A percentile compares a stretch with the other conserved stretches of the same genome.
Conservation (phyloP, 2,113 vertebrate genomes). For the Scytalopus superciliaris region DNA sequence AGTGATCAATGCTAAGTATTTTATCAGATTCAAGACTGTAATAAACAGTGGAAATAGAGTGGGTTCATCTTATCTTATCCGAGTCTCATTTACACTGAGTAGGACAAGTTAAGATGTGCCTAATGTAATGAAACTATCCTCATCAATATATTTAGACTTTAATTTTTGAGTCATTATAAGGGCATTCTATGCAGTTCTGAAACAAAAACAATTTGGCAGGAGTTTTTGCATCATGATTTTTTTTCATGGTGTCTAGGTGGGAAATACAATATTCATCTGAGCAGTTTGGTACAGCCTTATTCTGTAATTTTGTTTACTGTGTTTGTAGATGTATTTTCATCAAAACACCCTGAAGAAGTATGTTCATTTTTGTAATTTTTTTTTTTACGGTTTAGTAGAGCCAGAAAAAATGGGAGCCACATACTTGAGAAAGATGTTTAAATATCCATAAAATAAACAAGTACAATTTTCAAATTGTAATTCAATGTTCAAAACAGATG, state of each 20-base stretch:
- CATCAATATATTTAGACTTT: slow-evolving; percentile 55
- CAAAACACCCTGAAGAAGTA: not conserved
- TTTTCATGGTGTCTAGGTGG: not conserved
- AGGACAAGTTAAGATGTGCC: not conserved
- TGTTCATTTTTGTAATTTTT: not conserved
- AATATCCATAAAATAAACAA: slow-evolving; percentile 1
- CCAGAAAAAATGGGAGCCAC: not conserved
- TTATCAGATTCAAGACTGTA: slow-evolving; percentile 42
- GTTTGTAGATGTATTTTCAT: not conserved
- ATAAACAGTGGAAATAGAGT: slow-evolving; percentile 39
- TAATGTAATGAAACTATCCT: slow-evolving; percentile 40
- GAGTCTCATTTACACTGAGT: slow-evolving; percentile 16
- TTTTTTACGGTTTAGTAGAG: not conserved
- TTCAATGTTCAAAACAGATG: slow-evolving; percentile 38
- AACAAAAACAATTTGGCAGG: slow-evolving; percentile 3
- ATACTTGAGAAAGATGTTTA: not conserved
- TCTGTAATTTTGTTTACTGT: not conserved
- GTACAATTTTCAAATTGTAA: slow-evolving; percentile 15
- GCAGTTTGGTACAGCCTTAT: not conserved
- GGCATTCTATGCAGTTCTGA: not conserved
- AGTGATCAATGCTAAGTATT: slow-evolving; percentile 51
- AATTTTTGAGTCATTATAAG: slow-evolving; percentile 49
- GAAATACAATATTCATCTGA: not conserved
- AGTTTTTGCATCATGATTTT: not conserved
- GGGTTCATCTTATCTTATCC: slow-evolving; percentile 37